A percentile compares a stretch with the other conserved stretches of the same genome.
Conservation (phyloP, 2,888 invertebrate species). For the Sesamia inferens region DNA sequence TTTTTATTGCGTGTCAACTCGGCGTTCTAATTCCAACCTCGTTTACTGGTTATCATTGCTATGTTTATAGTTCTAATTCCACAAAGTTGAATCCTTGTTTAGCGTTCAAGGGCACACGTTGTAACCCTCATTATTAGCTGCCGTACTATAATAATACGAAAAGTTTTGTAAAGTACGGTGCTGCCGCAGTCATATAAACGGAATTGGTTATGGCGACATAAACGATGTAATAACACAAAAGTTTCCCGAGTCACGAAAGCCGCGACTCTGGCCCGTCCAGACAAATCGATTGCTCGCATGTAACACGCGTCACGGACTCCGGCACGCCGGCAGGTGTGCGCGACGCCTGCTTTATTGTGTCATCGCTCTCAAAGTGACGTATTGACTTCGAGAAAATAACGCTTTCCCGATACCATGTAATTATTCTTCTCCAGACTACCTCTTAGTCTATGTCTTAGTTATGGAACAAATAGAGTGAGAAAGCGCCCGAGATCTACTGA, state of each 20-base stretch:
- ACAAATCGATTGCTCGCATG: slow-evolving; percentile 85
- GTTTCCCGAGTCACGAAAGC: slow-evolving; percentile 81
- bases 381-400: slow-evolving; percentile 70
- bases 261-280: slow-evolving; percentile 75
- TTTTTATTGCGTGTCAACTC: slow-evolving; percentile 17
- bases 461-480: slow-evolving; percentile 63
- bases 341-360: slow-evolving; percentile 75
- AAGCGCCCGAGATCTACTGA: slow-evolving; percentile 61
- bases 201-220: slow-evolving; percentile 80
- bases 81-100: slow-evolving; percentile 71
- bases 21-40: slow-evolving; percentile 63
- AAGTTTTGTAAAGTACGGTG: slow-evolving; percentile 74
- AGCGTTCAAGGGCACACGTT: slow-evolving; percentile 72
- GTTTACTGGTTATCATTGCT: slow-evolving; percentile 66
- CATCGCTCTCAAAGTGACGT: slow-evolving; percentile 68
- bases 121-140: slow-evolving; percentile 75
- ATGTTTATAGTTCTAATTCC: slow-evolving; percentile 71
- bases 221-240: slow-evolving; percentile 80
- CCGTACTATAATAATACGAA: slow-evolving; percentile 74
- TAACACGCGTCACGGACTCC: slow-evolving; percentile 71
- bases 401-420: slow-evolving; percentile 60
- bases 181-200: slow-evolving; percentile 72
- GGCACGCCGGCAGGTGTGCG: slow-evolving; percentile 76
- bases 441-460: slow-evolving; percentile 63
- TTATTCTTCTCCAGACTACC: slow-evolving; percentile 67